Base-by-base conservation (phyloP, 2,888 invertebrate species). In the Drosophila mulleri region DNA sequence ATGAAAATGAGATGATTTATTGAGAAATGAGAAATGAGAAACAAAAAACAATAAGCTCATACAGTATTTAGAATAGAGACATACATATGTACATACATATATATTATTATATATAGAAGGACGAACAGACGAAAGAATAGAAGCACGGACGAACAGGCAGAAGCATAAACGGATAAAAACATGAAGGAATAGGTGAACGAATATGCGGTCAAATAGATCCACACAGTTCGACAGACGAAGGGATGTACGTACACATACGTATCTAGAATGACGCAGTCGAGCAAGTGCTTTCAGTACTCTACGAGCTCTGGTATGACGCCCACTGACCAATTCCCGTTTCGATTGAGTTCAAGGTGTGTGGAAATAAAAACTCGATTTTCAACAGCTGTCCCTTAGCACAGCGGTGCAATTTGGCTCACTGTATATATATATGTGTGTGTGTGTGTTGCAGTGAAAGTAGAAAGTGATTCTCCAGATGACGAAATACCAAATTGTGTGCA, bases 361-460 rank as follows among this genome's bases (percentile, higher is more conserved):
- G 8, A 47, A n/a, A 26, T 9, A 26, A 54, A 47, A 78, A 52
- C 72, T 56, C 48, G 44, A 59, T 62, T 18, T 44, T n/a, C 16
- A 71, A 5, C 52, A 58, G 35, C 37, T 41, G 66, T 16, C 41
- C 29, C 42, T 64, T 29, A 41, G 47, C 44, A 47, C 50, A 60
- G 63, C 75, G 63, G 56, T 69, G 69, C 77, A 81, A 69, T 82
- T 72, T 69, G 62, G 42, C 35, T 50, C 52, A 32, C 29, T 48
- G 53, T 53, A 20, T n/a, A 35, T 53, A 35, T 48, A 42, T 45
- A 37, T 47, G 50, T n/a, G 26, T 48, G 37, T n/a, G 32, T 50
- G 14, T 50, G 50, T 20, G 9, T 12, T 66, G 80, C 69, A 88
- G 83, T 88, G 83, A 84, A 84, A 84, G 88, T 84, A 88, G 83